A percentile compares a stretch with the other conserved stretches of the same genome.
These are phyloP conservation scores for Crax fasciolata DNA, from an alignment of 2,797 vertebrate species.

Conservation along the genomic window DNA sequence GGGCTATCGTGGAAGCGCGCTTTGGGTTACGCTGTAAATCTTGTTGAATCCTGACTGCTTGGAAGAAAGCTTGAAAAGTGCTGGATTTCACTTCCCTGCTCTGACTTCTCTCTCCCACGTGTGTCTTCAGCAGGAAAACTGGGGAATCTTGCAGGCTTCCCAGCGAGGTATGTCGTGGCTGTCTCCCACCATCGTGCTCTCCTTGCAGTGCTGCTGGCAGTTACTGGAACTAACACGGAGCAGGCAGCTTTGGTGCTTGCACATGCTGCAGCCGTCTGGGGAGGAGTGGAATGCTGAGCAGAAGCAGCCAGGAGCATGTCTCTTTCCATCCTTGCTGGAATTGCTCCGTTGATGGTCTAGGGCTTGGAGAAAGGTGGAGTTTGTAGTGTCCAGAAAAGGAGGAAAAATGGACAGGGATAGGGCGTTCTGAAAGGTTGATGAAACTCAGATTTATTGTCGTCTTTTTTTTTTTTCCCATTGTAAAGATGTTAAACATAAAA, in stretches of 20 bases:
- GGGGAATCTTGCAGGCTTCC: neutral
- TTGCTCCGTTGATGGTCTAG: neutral
- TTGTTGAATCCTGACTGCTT: neutral
- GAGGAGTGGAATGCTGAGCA: neutral
- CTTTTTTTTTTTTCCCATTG: neutral
- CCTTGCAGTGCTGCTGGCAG: neutral
- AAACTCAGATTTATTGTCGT: neutral
- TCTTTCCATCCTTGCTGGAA: slow-evolving; percentile 39
- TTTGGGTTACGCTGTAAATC: neutral
- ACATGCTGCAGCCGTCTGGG: neutral
- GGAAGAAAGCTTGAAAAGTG: neutral
- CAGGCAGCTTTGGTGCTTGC: neutral
- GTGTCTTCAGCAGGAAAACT: neutral
- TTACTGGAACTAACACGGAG: neutral
- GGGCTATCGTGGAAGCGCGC: accelerated
- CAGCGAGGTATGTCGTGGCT: neutral
- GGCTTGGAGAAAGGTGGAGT: slow-evolving; percentile 32
- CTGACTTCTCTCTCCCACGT: neutral
- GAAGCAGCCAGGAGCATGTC: neutral
- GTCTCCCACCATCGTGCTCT: neutral
- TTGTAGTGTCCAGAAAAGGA: neutral
- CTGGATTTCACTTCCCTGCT: neutral
- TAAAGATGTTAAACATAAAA: neutral
- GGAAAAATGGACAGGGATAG: neutral
- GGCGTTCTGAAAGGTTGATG: neutral